Evolutionary conservation across 1,140 invertebrate genomes (phyloP).

Genomic region (Micrasema minimum): DNA sequence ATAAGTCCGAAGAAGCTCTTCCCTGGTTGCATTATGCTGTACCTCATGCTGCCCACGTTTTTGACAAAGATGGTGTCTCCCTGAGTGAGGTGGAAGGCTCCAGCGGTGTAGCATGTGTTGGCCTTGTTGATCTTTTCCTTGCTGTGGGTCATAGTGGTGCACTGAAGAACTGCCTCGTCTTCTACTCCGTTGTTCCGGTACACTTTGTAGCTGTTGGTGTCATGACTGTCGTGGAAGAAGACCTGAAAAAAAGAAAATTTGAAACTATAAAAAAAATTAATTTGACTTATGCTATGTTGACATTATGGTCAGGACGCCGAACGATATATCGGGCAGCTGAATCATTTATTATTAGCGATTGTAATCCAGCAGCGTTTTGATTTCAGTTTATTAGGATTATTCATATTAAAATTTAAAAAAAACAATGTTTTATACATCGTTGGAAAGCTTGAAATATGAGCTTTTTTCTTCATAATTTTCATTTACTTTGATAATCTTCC

Average conservation of each 20-base stretch:
- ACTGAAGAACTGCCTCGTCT: slow-evolving; percentile 68
- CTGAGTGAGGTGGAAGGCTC: slow-evolving; percentile 70
- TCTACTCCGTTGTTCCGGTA: slow-evolving; percentile 65
- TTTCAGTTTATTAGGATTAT: too few relatives aligned
- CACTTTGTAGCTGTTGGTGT: slow-evolving; percentile 72
- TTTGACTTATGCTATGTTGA: too few relatives aligned
- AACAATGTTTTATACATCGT: too few relatives aligned
- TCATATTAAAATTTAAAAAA: too few relatives aligned
- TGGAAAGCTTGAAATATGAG: too few relatives aligned
- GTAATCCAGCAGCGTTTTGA: too few relatives aligned
- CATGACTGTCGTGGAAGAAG: slow-evolving; percentile 73
- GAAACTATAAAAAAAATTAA: too few relatives aligned
- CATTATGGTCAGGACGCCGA: too few relatives aligned
- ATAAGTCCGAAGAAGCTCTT: slow-evolving; percentile 85
- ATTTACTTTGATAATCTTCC: too few relatives aligned
- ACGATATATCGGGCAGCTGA: too few relatives aligned
- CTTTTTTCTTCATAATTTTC: too few relatives aligned
- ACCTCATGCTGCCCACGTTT: slow-evolving; percentile 75
- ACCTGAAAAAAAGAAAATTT: slow-evolving; percentile 65
- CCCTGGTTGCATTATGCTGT: slow-evolving; percentile 76
- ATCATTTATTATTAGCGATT: too few relatives aligned
- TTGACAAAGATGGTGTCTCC: slow-evolving; percentile 74
- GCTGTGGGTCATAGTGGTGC: slow-evolving; percentile 67
- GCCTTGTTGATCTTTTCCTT: slow-evolving; percentile 60
- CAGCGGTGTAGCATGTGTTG: slow-evolving; percentile 80